A percentile compares a stretch with the other conserved stretches of the same genome.
Evolutionary conservation across 2,888 invertebrate species (phyloP).

Genomic region (Brachyopa scutellaris): DNA sequence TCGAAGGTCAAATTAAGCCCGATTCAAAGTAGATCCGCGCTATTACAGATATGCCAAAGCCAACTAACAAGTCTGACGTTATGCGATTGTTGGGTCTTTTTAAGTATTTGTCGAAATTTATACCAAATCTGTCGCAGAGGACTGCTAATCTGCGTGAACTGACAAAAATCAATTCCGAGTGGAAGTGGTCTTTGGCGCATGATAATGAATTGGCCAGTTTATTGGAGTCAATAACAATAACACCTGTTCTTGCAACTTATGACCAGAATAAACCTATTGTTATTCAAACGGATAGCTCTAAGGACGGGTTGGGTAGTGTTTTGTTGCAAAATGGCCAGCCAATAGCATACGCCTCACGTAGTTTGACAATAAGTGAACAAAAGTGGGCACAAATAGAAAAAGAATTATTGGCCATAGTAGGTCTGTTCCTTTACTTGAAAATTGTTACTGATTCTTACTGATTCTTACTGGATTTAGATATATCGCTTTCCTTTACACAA

Average conservation of each 20-base stretch:
- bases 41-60: slow-evolving; percentile 41
- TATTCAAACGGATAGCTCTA: too few species aligned
- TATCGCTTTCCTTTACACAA: too few species aligned
- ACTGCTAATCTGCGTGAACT: not conserved
- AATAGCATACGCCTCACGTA: slow-evolving; percentile 76
- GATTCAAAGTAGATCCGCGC: slow-evolving; percentile 55
- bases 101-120: slow-evolving; percentile 71
- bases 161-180: too few species aligned
- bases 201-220: too few species aligned
- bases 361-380: too few species aligned
- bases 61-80: slow-evolving; percentile 40
- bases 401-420: slow-evolving; percentile 77
- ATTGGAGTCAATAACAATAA: too few species aligned
- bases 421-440: too few species aligned
- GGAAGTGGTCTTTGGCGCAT: too few species aligned
- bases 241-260: too few species aligned
- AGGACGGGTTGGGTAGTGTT: slow-evolving; percentile 74
- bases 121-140: slow-evolving; percentile 62
- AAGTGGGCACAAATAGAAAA: slow-evolving; percentile 79
- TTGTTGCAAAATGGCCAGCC: slow-evolving; percentile 76
- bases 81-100: slow-evolving; percentile 53
- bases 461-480: too few species aligned
- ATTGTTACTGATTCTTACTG: too few species aligned
- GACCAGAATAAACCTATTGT: not conserved
- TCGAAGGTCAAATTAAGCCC: slow-evolving; percentile 51